Evolutionary conservation across 2,888 invertebrate genomes (phyloP).

Genomic region (Chirona hameri): DNA sequence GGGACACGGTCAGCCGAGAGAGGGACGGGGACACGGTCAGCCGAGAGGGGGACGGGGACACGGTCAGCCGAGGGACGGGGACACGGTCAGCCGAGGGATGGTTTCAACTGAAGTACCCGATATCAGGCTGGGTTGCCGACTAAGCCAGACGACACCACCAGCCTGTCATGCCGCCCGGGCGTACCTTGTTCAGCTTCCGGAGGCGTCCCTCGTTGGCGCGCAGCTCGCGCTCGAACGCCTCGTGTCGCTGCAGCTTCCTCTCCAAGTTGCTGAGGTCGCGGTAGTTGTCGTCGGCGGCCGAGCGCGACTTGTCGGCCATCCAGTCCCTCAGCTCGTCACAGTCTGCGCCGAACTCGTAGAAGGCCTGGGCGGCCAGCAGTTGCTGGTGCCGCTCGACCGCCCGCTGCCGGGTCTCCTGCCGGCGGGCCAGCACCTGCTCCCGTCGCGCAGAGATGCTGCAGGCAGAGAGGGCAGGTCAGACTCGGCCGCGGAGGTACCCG

Average conservation of each 20-base stretch:
- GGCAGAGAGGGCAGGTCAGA: neutral
- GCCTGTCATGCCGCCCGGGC: too few species aligned
- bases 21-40: conserved; percentile 25
- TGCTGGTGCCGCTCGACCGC: conserved; percentile 69
- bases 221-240: conserved; percentile 92
- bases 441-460: conserved; percentile 57
- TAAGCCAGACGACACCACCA: too few species aligned
- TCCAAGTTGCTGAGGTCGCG: conserved; percentile 73
- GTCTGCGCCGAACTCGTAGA: conserved; percentile 88
- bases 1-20: conserved; percentile 31
- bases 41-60: conserved; percentile 28
- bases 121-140: too few species aligned
- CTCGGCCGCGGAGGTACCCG: too few species aligned
- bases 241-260: conserved; percentile 90
- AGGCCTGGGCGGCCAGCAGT: conserved; percentile 77
- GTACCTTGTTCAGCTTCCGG: conserved; percentile 50
- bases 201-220: conserved; percentile 91
- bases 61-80: neutral
- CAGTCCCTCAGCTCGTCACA: conserved; percentile 58
- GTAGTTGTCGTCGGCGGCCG: conserved; percentile 52
- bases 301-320: conserved; percentile 54
- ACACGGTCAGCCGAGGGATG: conserved; percentile 1
- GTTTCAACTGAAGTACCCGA: too few species aligned
- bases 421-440: conserved; percentile 67
- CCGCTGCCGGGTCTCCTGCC: conserved; percentile 64